Base-by-base conservation (phyloP, 2,113 vertebrate genomes). In the Dolichallabes microphthalmus region DNA sequence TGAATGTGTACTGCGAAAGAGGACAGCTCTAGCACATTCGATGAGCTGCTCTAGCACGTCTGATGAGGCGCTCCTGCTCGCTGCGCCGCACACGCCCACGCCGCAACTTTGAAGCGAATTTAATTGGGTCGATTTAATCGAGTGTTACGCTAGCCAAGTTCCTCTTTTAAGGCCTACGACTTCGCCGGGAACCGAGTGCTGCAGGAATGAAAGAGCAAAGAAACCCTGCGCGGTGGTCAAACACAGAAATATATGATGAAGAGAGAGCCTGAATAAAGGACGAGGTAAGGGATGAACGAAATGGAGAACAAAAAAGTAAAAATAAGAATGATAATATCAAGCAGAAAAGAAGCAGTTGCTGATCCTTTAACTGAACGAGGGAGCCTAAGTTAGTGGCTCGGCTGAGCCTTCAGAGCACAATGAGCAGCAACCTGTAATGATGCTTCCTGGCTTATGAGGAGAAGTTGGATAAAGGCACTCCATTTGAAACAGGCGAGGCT, bases 351-450 rank as follows among this genome's bases (percentile, higher is more conserved):
- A 63, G 60, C 87, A 89, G 90, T 88, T 90, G 92, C 90, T 94
- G 89, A 90, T 53, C 90, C 89, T 92, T 88, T 87, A 88, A 87
- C 92, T 88, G 86, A 90, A 89, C 90, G 60, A 90, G 92, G 92
- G 93, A 91, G 92, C 92, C 90, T 94, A 94, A 75, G 27, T 32
- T 27, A 95, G 93, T 93, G 93, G 92, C 92, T 94, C 93, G 90
- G 90, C 90, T 94, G 93, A 94, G 94, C 92, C 93, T 93, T 95
- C 93, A 93, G 91, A 93, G 91, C 90, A 93, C 92, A 94, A 93
- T 92, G 91, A 94, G 90, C 90, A 94, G 90, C 90, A 85, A 89
- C 89, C 91, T 90, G 88, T 93, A 92, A 94, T 93, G 93, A 92
- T 91, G 89, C 90, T 90, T 92, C 86, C 88, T 91, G 94, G 93